These are phyloP conservation scores for Acyrthosiphon pisum DNA, from an alignment of 1,140 invertebrate species.

Conservation along the genomic window DNA sequence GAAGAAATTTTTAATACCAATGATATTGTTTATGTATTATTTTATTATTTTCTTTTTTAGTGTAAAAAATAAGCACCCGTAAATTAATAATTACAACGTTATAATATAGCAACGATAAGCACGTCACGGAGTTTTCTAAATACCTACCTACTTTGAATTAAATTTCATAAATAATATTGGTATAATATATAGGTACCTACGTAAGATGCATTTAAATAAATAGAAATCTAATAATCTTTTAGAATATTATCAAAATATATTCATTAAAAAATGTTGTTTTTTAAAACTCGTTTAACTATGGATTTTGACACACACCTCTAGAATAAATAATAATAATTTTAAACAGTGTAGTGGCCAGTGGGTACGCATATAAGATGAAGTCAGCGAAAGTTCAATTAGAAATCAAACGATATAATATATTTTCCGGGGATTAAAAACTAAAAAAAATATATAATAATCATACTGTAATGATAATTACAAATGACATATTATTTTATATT, in stretches of 20 bases:
- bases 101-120: not conserved
- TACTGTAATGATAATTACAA: not conserved
- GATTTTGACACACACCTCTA: not conserved
- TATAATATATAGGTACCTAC: not conserved
- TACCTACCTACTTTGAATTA: not conserved
- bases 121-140: not conserved
- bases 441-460: not conserved
- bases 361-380: not conserved
- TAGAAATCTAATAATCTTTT: not conserved
- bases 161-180: not conserved
- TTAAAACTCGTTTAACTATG: constrained; percentile 23
- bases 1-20: no score
- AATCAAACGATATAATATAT: not conserved
- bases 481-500: not conserved
- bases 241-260: not conserved
- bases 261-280: constrained; percentile 20
- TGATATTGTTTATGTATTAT: not conserved
- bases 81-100: not conserved
- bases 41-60: not conserved
- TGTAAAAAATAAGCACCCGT: not conserved
- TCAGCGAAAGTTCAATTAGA: constrained; percentile 11
- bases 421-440: not conserved
- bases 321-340: not conserved
- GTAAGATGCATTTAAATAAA: not conserved
- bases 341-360: not conserved